phyloP scores from a whole-genome alignment of 2,797 vertebrate genomes.

The Sebastes reedi region DNA sequence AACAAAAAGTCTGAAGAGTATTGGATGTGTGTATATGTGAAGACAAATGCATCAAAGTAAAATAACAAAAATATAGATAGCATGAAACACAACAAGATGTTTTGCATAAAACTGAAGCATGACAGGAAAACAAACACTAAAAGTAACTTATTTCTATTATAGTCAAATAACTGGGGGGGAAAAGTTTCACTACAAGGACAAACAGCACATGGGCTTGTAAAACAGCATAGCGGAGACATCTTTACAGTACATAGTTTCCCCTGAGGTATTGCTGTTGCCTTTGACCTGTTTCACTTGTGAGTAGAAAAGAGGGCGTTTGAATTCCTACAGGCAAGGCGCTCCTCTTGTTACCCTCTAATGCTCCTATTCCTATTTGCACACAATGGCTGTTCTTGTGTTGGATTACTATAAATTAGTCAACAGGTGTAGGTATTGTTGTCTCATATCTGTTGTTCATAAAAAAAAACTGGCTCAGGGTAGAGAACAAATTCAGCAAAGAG shows the following conservation, averaged over 20 bases:
- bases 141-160: background rate
- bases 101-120: background rate
- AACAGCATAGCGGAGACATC: conserved; percentile 6
- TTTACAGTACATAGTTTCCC: conserved; percentile 39
- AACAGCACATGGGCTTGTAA: conserved; percentile 14
- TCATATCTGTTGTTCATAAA: conserved; percentile 7
- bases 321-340: conserved; percentile 42
- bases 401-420: conserved; percentile 62
- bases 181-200: background rate
- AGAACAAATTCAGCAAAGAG: background rate
- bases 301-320: conserved; percentile 63
- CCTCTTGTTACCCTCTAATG: conserved; percentile 58
- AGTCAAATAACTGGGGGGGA: background rate
- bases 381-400: conserved; percentile 45
- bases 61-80: background rate
- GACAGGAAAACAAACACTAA: background rate
- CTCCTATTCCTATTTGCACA: conserved; percentile 60
- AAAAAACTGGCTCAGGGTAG: background rate
- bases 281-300: conserved; percentile 62
- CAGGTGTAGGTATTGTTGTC: conserved; percentile 13
- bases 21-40: background rate
- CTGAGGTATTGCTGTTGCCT: conserved; percentile 46
- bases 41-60: background rate
- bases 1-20: background rate
- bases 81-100: background rate